Evolutionary conservation across 1,140 invertebrate genomes (phyloP), one percentile per base, ranked within the genome.

Genomic region (Thereuonema tuberculata): DNA sequence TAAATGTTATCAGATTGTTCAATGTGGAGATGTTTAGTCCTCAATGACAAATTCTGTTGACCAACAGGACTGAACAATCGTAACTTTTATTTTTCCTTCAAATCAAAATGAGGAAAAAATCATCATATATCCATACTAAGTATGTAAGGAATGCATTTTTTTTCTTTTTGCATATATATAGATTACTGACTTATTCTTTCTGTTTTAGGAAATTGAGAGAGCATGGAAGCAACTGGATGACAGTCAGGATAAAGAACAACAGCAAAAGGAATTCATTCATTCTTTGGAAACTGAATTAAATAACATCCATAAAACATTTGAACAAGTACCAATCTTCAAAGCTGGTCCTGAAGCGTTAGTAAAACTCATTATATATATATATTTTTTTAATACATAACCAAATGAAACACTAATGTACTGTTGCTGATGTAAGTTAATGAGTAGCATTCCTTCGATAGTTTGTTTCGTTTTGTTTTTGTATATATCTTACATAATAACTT

Each of bases 191-290:
- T 55, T 2, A 9, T 5, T 37, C 31, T 17, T 9, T 37, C 17
- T 9, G 5, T 37, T 37, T n/a, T n/a, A 75, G 71, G 75, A 77
- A 68, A 69, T 77, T 21, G 75, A 77, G 59, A 76, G 75, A 66
- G 75, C 74, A 20, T 76, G 75, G 75, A 76, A 75, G 64, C 75
- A 76, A 67, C 70, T 75, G 2, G 75, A 77, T 67, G 70, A 71
- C 47, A 72, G 72, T 23, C 74, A 76, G 57, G 74, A 77, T 59
- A 73, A 75, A 62, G 75, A 77, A 65, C 69, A 71, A 46, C 63
- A 69, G 29, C 72, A 72, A 31, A 71, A 72, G 58, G 74, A 75
- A 61, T 73, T 74, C 15, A 74, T 75, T 46, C 72, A 75, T 62
- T 69, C 68, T 28, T 62, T 77, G 26, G 75, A 76, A 66, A 62